phyloP scores from a whole-genome alignment of 1,140 invertebrate genomes.

The Chironomus striatipennis region DNA sequence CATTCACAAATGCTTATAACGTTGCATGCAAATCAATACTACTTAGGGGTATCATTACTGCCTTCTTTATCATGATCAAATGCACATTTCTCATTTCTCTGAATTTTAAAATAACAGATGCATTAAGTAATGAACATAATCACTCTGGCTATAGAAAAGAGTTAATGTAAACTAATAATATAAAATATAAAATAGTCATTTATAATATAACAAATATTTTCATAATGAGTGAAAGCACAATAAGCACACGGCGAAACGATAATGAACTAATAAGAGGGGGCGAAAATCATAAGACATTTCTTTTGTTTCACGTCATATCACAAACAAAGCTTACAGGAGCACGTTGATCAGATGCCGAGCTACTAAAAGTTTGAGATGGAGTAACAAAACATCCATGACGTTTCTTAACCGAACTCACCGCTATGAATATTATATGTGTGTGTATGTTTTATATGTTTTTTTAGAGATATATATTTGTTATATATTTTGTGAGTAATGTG shows the following conservation, averaged over 20 bases:
- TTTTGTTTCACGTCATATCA: conserved; percentile 11
- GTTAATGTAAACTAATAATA: too few species aligned
- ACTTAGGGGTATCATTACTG: too few species aligned
- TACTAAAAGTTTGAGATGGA: conserved; percentile 23
- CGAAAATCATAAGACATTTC: neutral
- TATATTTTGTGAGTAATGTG: neutral
- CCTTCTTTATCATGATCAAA: too few species aligned
- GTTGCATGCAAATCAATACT: too few species aligned
- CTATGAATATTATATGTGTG: conserved; percentile 43
- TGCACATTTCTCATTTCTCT: too few species aligned
- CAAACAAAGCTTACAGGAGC: conserved; percentile 39
- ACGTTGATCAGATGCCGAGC: conserved; percentile 30
- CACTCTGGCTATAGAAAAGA: too few species aligned
- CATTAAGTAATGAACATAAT: too few species aligned
- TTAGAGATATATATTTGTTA: neutral
- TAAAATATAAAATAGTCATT: too few species aligned
- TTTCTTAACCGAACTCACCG: conserved; percentile 63
- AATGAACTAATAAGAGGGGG: neutral
- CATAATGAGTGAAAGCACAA: neutral
- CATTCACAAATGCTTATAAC: too few species aligned
- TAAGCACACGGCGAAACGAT: neutral
- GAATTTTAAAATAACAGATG: too few species aligned
- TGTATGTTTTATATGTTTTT: conserved; percentile 9
- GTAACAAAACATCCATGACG: conserved; percentile 21
- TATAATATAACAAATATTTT: too few species aligned